phyloP scores from a whole-genome alignment of 1,140 invertebrate species.

The Wiebesia pumilae region DNA sequence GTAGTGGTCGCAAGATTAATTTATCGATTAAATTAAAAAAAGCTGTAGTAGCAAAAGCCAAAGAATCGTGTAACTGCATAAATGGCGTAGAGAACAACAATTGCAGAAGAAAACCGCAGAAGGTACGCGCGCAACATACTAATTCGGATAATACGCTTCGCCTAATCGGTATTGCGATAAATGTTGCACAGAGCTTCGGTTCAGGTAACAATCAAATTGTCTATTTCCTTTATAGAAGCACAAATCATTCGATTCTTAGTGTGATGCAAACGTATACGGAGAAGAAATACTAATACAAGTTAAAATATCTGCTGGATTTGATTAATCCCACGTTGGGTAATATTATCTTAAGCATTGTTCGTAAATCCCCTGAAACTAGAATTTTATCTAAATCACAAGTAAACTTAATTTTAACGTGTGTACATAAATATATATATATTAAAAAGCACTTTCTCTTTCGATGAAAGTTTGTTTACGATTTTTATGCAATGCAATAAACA shows the following conservation, averaged over 20 bases:
- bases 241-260: not conserved
- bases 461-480: no score
- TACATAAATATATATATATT: no score
- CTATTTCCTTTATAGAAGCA: not conserved
- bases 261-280: not conserved
- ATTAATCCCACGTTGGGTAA: not conserved
- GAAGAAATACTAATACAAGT: not conserved
- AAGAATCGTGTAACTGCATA: not conserved
- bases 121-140: not conserved
- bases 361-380: not conserved
- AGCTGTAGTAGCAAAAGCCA: not conserved
- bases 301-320: not conserved
- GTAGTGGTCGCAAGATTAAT: not conserved
- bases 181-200: not conserved
- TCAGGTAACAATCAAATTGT: not conserved
- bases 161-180: slow-evolving; percentile 10
- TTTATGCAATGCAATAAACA: no score
- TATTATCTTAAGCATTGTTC: not conserved
- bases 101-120: not conserved
- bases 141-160: not conserved
- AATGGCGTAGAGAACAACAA: not conserved
- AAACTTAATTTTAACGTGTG: no score
- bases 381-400: no score
- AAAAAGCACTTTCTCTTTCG: no score
- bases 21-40: not conserved